A percentile compares a stretch with the other conserved stretches of the same genome.
These are phyloP conservation scores for Trachops cirrhosus DNA, from an alignment of 2,797 vertebrate genomes.

Conservation along the genomic window DNA sequence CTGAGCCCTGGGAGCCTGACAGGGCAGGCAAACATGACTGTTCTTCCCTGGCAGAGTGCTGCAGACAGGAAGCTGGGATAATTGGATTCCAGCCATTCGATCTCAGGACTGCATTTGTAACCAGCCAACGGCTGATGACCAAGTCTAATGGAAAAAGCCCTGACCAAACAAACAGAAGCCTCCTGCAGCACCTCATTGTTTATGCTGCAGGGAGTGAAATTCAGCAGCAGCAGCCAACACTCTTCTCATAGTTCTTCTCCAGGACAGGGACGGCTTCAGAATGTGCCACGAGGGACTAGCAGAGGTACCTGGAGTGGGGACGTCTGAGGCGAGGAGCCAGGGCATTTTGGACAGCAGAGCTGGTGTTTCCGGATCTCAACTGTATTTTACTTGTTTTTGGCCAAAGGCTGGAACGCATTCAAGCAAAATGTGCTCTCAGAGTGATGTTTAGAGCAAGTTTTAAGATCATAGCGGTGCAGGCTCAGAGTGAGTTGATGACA, in stretches of 20 bases:
- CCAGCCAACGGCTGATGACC: conserved; percentile 58
- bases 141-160: conserved; percentile 53
- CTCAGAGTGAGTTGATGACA: background rate
- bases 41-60: conserved; percentile 47
- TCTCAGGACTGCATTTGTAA: conserved; percentile 50
- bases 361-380: background rate
- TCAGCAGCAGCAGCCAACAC: background rate
- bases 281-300: background rate
- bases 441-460: background rate
- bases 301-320: background rate
- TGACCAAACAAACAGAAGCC: conserved; percentile 45
- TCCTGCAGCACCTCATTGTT: background rate
- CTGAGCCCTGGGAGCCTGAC: conserved; percentile 26
- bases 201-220: background rate
- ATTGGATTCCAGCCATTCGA: conserved; percentile 63
- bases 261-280: background rate
- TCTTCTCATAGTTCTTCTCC: background rate
- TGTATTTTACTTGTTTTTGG: background rate
- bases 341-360: background rate
- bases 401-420: background rate
- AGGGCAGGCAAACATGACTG: background rate
- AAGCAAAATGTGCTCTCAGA: background rate
- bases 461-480: background rate
- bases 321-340: background rate
- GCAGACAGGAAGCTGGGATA: conserved; percentile 61